Evolutionary conservation across 2,888 invertebrate genomes (phyloP), one percentile per base, ranked within the genome.

Genomic region (Lepetodrilus schrolli): DNA sequence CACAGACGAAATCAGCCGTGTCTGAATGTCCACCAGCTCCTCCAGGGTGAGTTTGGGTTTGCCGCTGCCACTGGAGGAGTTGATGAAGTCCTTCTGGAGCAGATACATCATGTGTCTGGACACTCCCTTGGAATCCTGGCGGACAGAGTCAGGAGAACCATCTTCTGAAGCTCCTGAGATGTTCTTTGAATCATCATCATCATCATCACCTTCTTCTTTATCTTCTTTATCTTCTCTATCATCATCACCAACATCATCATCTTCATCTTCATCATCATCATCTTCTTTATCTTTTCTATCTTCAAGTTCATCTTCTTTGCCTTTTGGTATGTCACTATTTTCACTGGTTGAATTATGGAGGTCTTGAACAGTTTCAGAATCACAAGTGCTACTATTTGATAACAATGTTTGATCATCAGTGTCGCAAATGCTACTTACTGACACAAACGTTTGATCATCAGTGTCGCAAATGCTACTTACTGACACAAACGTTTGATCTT

Each of bases 51-150:
- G 30, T 26, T 34, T 26, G 13, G 23, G 26, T 23, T 58, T 58
- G 30, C 26, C 4, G 34, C 34, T 30, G 4, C 34, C 58, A 3
- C 17, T 13, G 30, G 58, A 58, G 1, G 58, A 58, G 34, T 30
- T 58, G 34, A 58, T 58, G 58, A 58, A 58, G 30, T 58, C 58
- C 30, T 58, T 58, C 58, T 58, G 58, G 2, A 58, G 58, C 13
- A 58, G 30, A 30, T 26, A 58, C n/a, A 58, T 26, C 8, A 58
- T 30, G 17, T 58, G 58, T 58, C 58, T 58, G 26, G 58, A 58
- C 23, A 58, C 58, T 7, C 58, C 58, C 43, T 43, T 43, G 3
- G 26, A 17, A 26, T 58, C 34, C 17, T n/a, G 23, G 13, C n/a
- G 26, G 17, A 17, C 48, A 1, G 17, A 21, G 3, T 21, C 48